These are phyloP conservation scores for Limnephilus marmoratus DNA, from an alignment of 2,888 invertebrate genomes.

Conservation along the genomic window DNA sequence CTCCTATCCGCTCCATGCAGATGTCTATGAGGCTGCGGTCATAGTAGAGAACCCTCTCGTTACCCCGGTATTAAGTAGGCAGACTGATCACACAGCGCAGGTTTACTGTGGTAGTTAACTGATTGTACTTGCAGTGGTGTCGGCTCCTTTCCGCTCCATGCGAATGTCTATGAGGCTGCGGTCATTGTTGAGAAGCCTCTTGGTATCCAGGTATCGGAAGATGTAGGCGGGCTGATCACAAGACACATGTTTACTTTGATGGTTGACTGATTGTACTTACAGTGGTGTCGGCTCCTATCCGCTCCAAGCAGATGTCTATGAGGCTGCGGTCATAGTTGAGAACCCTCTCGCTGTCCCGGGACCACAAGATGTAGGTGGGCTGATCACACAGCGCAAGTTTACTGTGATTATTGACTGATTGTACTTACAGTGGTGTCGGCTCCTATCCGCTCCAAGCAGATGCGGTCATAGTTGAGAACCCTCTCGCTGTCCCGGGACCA, in stretches of 20 bases:
- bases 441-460: constrained; percentile 80
- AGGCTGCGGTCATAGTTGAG: constrained; percentile 78
- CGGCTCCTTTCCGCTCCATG: constrained; percentile 83
- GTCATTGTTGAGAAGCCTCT: constrained; percentile 82
- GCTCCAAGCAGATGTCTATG: constrained; percentile 80
- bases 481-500: constrained; percentile 93
- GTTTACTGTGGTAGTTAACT: background rate
- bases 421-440: constrained; percentile 70
- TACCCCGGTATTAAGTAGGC: constrained; percentile 97
- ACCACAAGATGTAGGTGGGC: constrained; percentile 97
- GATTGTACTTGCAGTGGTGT: constrained; percentile 69
- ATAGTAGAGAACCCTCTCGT: constrained; percentile 81
- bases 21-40: constrained; percentile 79
- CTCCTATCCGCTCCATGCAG: constrained; percentile 82
- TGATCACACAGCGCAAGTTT: constrained; percentile 92
- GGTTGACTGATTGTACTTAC: background rate
- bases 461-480: constrained; percentile 86
- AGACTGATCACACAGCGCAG: no score
- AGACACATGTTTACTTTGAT: no score
- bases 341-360: constrained; percentile 89
- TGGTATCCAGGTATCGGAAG: constrained; percentile 93
- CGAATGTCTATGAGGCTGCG: constrained; percentile 75
- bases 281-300: constrained; percentile 80
- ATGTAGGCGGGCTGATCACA: constrained; percentile 81
- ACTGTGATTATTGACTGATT: constrained; percentile 76